These are phyloP conservation scores for Pocota personata DNA, from an alignment of 2,888 invertebrate genomes.

Conservation along the genomic window DNA sequence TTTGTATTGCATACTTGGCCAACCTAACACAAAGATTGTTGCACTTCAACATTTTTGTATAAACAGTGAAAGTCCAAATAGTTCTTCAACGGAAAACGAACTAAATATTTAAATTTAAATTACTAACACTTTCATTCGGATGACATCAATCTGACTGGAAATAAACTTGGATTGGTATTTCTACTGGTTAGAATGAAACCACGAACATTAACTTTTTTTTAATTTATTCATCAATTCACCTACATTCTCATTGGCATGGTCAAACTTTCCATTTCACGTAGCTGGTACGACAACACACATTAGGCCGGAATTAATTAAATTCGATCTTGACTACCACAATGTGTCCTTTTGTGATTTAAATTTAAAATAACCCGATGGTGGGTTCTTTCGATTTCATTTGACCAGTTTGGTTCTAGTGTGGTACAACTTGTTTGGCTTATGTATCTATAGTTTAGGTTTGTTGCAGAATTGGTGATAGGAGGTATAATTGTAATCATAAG, in stretches of 20 bases:
- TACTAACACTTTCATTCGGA: constrained; percentile 51
- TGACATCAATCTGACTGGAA: constrained; percentile 16
- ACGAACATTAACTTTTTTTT: not conserved
- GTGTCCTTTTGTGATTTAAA: constrained; percentile 33
- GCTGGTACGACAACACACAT: constrained; percentile 29
- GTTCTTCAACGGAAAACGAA: not conserved
- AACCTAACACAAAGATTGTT: not conserved
- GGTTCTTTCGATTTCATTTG: constrained; percentile 38
- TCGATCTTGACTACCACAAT: constrained; percentile 35
- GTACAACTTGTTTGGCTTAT: not conserved
- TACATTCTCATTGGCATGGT: constrained; percentile 39
- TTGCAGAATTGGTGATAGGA: not conserved
- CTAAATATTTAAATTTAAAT: not conserved
- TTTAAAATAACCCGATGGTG: not conserved
- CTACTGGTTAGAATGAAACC: no score
- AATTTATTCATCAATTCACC: constrained; percentile 61
- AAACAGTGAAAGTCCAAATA: constrained; percentile 18
- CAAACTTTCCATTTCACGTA: constrained; percentile 62
- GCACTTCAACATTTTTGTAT: constrained; percentile 4
- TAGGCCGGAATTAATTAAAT: constrained; percentile 63
- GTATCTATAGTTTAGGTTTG: not conserved
- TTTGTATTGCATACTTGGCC: no score
- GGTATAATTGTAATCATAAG: no score
- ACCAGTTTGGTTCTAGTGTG: not conserved
- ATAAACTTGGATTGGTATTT: no score